These are phyloP conservation scores for Agonopterix arenella DNA, from an alignment of 2,888 invertebrate species.

Conservation along the genomic window DNA sequence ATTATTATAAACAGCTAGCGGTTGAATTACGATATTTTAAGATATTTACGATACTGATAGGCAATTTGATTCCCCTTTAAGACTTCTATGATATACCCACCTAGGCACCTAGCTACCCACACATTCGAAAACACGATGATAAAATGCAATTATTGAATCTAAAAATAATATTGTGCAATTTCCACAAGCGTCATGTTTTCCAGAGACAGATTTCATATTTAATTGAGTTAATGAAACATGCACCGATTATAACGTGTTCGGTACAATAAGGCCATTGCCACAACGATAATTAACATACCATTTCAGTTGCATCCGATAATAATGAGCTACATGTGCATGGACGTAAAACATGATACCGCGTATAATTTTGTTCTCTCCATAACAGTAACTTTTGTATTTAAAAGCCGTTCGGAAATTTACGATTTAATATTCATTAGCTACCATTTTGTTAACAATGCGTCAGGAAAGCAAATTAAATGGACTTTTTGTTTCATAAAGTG, in stretches of 20 bases:
- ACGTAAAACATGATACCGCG: constrained; percentile 16
- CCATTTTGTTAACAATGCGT: constrained; percentile 11
- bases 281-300: constrained; percentile 32
- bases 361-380: constrained; percentile 9
- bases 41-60: too few species aligned
- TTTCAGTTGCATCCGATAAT: constrained; percentile 36
- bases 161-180: too few species aligned
- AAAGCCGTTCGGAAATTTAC: constrained; percentile 14
- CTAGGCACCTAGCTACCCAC: too few species aligned
- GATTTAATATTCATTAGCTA: constrained; percentile 18
- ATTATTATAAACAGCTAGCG: too few species aligned
- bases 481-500: neutral
- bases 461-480: neutral
- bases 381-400: constrained; percentile 15
- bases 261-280: constrained; percentile 27
- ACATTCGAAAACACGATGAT: too few species aligned
- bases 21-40: too few species aligned
- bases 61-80: too few species aligned
- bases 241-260: constrained; percentile 4
- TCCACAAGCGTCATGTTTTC: neutral
- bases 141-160: too few species aligned
- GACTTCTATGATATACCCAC: too few species aligned
- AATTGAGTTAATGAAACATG: neutral
- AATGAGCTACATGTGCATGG: constrained; percentile 19
- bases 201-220: too few species aligned